These are phyloP conservation scores for Amphipoea oculea DNA, from an alignment of 2,888 invertebrate genomes.

Conservation along the genomic window DNA sequence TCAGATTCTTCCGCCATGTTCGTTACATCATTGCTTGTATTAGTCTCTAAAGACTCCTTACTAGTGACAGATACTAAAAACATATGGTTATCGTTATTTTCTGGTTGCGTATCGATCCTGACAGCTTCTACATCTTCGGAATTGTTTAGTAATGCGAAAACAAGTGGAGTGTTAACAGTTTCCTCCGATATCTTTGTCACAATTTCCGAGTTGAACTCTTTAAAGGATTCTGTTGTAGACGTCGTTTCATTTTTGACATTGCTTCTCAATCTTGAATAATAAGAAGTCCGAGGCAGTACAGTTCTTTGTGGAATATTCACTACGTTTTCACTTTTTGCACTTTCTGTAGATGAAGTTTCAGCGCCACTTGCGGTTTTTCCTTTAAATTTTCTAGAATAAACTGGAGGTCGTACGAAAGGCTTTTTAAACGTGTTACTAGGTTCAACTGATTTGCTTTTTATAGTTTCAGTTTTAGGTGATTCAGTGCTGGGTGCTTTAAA, in stretches of 20 bases:
- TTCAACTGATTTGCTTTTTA: constrained; percentile 74
- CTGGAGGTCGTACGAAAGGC: constrained; percentile 75
- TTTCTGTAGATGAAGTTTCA: constrained; percentile 64
- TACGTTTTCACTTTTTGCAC: constrained; percentile 61
- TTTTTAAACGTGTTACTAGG: constrained; percentile 75
- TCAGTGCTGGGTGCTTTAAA: constrained; percentile 79
- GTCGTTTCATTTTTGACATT: constrained; percentile 69
- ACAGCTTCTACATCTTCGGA: constrained; percentile 68
- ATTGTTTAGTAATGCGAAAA: constrained; percentile 79
- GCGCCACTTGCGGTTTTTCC: constrained; percentile 70
- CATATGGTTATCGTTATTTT: constrained; percentile 71
- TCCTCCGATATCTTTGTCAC: constrained; percentile 77
- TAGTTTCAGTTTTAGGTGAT: constrained; percentile 70
- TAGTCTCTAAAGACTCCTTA: constrained; percentile 82
- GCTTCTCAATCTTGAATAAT: constrained; percentile 80
- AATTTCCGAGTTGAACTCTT: constrained; percentile 52
- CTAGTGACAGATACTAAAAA: constrained; percentile 82
- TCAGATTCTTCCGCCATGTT: constrained; percentile 75
- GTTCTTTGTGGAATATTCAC: constrained; percentile 66
- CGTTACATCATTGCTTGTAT: constrained; percentile 73
- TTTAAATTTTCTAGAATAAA: constrained; percentile 78
- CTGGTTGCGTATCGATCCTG: constrained; percentile 59
- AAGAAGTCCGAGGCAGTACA: constrained; percentile 82
- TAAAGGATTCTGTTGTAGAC: constrained; percentile 68
- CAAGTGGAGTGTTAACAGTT: constrained; percentile 78